Base-by-base conservation (phyloP, 2,113 vertebrate genomes). In the Cervus canadensis region DNA sequence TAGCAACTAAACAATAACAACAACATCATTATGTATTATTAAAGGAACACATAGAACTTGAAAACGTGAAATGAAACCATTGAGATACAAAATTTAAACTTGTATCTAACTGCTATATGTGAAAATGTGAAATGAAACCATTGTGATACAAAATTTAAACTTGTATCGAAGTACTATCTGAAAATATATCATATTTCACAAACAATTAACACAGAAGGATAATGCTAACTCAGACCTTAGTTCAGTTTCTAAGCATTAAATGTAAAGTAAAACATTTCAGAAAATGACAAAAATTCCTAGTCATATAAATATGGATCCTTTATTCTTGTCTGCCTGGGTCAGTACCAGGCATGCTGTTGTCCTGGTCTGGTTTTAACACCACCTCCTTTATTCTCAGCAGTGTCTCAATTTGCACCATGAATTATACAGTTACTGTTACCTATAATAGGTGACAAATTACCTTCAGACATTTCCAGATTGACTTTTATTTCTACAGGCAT, bases 291-390 rank as follows among this genome's bases (percentile, higher is more conserved):
- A 71, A 88, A 33, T 12, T 30, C 11, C 19, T 45, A 59, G 28
- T 23, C 50, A 11, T 5, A 12, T 54, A 19, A 54, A 45, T 30
- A 28, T 6, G 11, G 5, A 13, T 1, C 16, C 4, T 7, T 28
- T 4, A 0, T 36, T 50, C n/a, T 6, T 3, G 28, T 12, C 14
- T 26, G 13, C n/a, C 5, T 52, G 26, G 9, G 13, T 15, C 36
- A 2, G n/a, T 9, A 15, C 48, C 4, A 26, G 30, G 13, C 54
- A 8, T 25, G 12, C 43, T 28, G 7, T 8, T 54, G 48, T 48
- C 36, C 25, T 30, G 33, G 64, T 15, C 19, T 40, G 23, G 8
- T 52, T 28, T 7, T 9, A 14, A n/a, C 4, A 52, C 8, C 3
- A 43, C 25, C 28, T n/a, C 21, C 40, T 78, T 43, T 64, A 15